These are phyloP conservation scores for Danionella cerebrum DNA, from an alignment of 2,113 vertebrate species.

Conservation along the genomic window DNA sequence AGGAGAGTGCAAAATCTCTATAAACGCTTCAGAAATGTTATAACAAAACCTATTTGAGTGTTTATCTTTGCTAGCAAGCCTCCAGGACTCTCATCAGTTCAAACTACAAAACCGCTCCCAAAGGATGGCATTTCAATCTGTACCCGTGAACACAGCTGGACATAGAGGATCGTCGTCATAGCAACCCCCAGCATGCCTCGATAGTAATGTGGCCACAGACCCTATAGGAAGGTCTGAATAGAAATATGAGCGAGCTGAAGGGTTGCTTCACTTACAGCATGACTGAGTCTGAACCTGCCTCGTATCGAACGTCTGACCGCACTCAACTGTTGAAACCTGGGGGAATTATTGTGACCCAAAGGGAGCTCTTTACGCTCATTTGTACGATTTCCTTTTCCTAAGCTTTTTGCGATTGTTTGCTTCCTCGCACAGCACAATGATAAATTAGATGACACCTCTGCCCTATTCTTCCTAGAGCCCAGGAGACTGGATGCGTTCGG, in stretches of 20 bases:
- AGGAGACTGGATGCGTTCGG: constrained; percentile 54
- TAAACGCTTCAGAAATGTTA: too few species aligned
- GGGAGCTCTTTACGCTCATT: constrained; percentile 59
- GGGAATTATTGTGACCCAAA: constrained; percentile 46
- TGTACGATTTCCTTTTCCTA: constrained; percentile 46
- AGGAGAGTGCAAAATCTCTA: too few species aligned
- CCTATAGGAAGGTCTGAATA: constrained; percentile 42
- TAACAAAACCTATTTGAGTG: background rate
- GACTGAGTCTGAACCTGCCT: background rate
- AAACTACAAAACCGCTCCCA: constrained; percentile 52
- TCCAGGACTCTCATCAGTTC: constrained; percentile 49
- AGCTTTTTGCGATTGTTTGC: constrained; percentile 55
- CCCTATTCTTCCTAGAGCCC: constrained; percentile 56
- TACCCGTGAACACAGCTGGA: constrained; percentile 50
- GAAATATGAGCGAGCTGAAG: constrained; percentile 1
- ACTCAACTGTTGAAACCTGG: constrained; percentile 45
- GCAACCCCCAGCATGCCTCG: constrained; percentile 55
- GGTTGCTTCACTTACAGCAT: background rate
- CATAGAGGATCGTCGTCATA: constrained; percentile 56
- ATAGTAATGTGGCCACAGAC: constrained; percentile 45
- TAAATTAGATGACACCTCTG: constrained; percentile 62
- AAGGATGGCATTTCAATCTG: constrained; percentile 64
- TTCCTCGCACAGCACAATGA: constrained; percentile 54
- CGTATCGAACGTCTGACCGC: too few species aligned
- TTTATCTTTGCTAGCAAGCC: constrained; percentile 50